Evolutionary conservation across 1,140 invertebrate genomes (phyloP), one percentile per base, ranked within the genome.

Genomic region (Heliconius congener): DNA sequence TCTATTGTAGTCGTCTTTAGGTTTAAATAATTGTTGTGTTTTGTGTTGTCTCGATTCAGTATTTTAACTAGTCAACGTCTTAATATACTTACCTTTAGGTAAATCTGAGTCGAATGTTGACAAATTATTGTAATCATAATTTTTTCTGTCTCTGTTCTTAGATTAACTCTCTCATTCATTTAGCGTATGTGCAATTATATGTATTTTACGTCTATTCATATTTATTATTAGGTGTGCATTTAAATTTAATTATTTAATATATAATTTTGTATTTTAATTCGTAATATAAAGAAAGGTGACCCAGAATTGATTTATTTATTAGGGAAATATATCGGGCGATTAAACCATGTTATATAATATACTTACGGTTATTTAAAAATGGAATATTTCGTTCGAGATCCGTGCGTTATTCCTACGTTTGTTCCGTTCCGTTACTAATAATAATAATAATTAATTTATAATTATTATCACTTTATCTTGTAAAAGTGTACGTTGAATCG

Each of bases 231-330:
- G 87, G 87, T 87, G 90, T 91, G 89, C 86, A 84, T 90, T 91
- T 90, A 87, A 90, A 87, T 90, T 90, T 87, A 87, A 85, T 84
- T 86, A 87, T 81, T 79, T 84, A 85, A 82, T 83, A 77, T 66
- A 30, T 52, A 52, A 52, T 52, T 52, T 66, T 66, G 27, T 27
- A 86, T 79, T 66, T 66, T 66, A 66, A 86, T 85, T 82, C 77
- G 82, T 79, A 75, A 78, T 80, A 55, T 86, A 82, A 80, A 82
- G 78, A 83, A 86, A 83, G 81, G 82, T 86, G 80, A 86, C 80
- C 83, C 86, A n/a, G 86, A 91, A 91, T 92, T 91, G 87, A 93
- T 91, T 93, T 91, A 92, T 93, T 93, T 93, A 93, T 91, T 93
- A 93, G 60, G 23, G 23, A 66, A 66, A 66, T 66, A 66, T 66